Evolutionary conservation across 2,113 vertebrate species (phyloP).

Genomic region (Drymodes brunneopygia): DNA sequence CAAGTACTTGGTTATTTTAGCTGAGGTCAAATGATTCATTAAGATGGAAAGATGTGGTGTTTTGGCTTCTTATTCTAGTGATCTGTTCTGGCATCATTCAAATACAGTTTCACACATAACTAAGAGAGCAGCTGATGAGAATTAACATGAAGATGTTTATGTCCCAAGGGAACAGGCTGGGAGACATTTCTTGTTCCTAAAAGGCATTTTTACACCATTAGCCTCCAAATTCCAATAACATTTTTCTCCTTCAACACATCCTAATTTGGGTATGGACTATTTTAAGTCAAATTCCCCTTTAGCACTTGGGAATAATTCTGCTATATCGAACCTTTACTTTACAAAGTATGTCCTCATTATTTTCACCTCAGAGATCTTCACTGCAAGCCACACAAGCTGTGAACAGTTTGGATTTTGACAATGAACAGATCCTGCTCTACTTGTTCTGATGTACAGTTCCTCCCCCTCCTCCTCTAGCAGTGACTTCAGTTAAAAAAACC

Average conservation of each 20-base stretch:
- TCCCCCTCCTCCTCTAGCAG: neutral
- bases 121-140: neutral
- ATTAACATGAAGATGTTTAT: neutral
- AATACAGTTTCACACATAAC: neutral
- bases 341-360: neutral
- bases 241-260: neutral
- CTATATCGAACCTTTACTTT: neutral
- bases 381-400: neutral
- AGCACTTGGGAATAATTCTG: neutral
- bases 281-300: neutral
- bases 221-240: neutral
- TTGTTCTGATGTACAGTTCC: neutral
- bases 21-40: neutral
- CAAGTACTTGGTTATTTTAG: neutral
- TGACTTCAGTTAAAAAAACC: neutral
- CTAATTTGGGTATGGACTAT: neutral
- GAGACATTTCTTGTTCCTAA: neutral
- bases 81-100: neutral
- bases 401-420: neutral
- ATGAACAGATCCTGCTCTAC: neutral
- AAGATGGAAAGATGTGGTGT: neutral
- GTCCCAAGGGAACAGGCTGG: neutral
- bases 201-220: neutral
- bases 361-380: neutral
- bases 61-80: neutral